Evolutionary conservation across 2,888 invertebrate species (phyloP), one percentile per base, ranked within the genome.

Genomic region (Chaitophorus viminalis): DNA sequence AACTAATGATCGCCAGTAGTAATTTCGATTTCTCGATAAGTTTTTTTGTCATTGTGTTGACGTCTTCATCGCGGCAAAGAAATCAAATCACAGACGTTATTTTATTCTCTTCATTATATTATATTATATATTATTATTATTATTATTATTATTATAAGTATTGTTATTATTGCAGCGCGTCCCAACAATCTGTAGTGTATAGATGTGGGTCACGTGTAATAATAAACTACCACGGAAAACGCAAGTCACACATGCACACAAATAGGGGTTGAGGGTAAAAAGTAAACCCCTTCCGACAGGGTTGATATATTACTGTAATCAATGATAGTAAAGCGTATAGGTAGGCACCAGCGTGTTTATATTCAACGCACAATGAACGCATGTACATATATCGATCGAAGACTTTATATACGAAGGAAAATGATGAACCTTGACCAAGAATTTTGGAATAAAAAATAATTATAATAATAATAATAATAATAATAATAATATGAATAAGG

Each of bases 1-100:
- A 72, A 87, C 86, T 87, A 87, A 87, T 87, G 86, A 87, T 87
- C 39, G 39, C 52, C 60, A 29, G 84, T 65, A 76, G 75, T 84
- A 39, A 46, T 84, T 84, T 46, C 75, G 21, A 65, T 84, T 65
- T 18, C 29, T 87, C 72, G 14, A 54, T 79, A 74, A 31, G 31
- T 31, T 72, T 78, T n/a, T 78, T 78, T 87, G 86, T 87, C 86
- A 87, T 87, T 87, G 86, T 87, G 86, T 79, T 87, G 86, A 87
- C 79, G 86, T 87, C 86, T 87, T 79, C 86, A 87, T 87, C 78
- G 52, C 39, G n/a, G 36, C 11, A 52, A 76, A 77, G 76, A 70
- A 85, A 86, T 39, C 78, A 60, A 78, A 77, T 77, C 77, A 33
- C 70, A 65, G 33, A 36, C 77, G n/a, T 39, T 25, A 3, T 76